A percentile compares a stretch with the other conserved stretches of the same genome.
Conservation (phyloP, 2,888 invertebrate genomes). For the Phytoseiulus persimilis region DNA sequence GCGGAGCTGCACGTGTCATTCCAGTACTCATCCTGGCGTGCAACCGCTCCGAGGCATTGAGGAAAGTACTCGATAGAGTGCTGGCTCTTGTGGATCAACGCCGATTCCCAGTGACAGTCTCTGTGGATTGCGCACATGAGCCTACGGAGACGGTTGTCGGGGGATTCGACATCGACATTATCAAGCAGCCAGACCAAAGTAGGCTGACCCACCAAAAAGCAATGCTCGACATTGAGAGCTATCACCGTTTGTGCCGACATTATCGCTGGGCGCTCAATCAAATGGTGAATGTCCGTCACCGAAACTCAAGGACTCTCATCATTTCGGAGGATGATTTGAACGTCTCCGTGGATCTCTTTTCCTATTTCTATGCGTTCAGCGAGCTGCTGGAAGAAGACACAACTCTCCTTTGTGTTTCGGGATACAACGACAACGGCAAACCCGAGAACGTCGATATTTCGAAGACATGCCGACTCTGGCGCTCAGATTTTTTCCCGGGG, state of each 20-base stretch:
- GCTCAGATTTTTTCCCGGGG: constrained; percentile 55
- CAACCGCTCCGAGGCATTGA: constrained; percentile 50
- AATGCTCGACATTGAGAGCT: background rate
- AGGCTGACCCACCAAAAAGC: background rate
- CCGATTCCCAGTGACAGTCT: constrained; percentile 53
- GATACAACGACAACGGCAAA: constrained; percentile 56
- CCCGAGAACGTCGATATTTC: constrained; percentile 45
- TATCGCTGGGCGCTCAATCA: constrained; percentile 22
- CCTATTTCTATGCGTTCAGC: constrained; percentile 53
- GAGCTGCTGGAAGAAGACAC: constrained; percentile 51
- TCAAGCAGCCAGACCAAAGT: constrained; percentile 30
- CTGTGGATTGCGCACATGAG: constrained; percentile 54
- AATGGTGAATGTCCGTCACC: background rate
- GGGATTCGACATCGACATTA: constrained; percentile 48
- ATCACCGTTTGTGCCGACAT: constrained; percentile 23
- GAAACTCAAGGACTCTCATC: background rate
- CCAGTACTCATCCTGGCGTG: constrained; percentile 53
- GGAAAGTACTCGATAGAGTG: constrained; percentile 51
- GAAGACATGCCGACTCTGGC: constrained; percentile 50
- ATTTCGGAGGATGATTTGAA: constrained; percentile 53
- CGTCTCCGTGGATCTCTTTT: constrained; percentile 54
- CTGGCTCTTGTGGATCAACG: constrained; percentile 49
- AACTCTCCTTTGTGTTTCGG: constrained; percentile 54
- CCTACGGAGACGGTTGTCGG: constrained; percentile 51
- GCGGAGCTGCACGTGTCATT: constrained; percentile 42